These are phyloP conservation scores for Nyctibius bracteatus DNA, from an alignment of 2,113 vertebrate genomes.

Conservation along the genomic window DNA sequence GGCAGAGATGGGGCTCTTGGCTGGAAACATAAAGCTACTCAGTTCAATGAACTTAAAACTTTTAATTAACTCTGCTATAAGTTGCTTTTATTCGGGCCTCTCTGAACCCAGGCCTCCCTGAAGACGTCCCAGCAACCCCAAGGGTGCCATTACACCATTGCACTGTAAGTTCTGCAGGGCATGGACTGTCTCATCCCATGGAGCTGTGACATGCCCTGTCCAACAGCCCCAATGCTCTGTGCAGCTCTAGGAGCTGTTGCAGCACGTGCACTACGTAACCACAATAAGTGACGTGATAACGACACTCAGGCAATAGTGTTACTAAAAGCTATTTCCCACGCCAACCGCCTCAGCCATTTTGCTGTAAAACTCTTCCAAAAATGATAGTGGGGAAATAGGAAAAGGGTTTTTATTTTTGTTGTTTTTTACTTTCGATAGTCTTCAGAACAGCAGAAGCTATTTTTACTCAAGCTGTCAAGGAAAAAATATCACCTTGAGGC, in stretches of 20 bases:
- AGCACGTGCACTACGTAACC: accelerated
- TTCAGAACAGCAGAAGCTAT: not conserved
- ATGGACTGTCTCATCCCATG: not conserved
- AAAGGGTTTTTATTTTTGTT: not conserved
- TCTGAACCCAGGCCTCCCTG: not conserved
- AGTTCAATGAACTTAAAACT: not conserved
- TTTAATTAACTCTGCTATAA: not conserved
- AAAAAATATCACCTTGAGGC: not conserved
- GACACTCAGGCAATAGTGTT: not conserved
- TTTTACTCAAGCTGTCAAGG: not conserved
- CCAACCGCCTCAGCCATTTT: not conserved
- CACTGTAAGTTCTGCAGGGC: not conserved
- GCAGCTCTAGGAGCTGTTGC: not conserved
- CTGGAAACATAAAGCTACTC: not conserved
- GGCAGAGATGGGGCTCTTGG: not conserved
- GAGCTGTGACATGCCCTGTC: not conserved
- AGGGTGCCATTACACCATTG: not conserved
- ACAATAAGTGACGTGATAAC: not conserved
- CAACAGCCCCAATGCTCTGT: accelerated
- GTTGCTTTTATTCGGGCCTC: not conserved
- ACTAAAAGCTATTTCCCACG: not conserved
- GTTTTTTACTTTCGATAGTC: not conserved
- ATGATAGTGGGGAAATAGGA: not conserved
- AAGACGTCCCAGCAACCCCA: not conserved
- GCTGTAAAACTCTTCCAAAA: not conserved